Percentiles rank a stretch among this genome's conserved stretches.
These are phyloP conservation scores for Lanius collurio DNA, from an alignment of 2,113 vertebrate species.

Conservation along the genomic window DNA sequence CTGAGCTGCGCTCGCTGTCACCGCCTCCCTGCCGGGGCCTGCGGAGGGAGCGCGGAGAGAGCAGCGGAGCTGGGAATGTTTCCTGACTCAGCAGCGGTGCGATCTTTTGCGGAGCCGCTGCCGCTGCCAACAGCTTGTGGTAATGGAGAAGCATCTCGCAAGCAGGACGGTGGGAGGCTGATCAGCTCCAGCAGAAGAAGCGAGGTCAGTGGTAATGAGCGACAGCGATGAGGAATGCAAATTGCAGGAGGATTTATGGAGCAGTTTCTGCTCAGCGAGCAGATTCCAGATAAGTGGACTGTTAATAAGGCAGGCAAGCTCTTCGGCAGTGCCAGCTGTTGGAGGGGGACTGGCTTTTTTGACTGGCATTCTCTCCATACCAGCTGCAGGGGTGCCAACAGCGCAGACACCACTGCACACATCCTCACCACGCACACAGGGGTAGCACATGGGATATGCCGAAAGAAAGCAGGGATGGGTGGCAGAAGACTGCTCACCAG, in stretches of 20 bases:
- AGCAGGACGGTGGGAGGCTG: conserved; percentile 35
- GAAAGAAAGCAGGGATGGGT: background rate
- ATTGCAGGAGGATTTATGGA: conserved; percentile 75
- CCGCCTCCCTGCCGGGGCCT: background rate
- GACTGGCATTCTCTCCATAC: conserved; percentile 2
- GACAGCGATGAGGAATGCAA: conserved; percentile 67
- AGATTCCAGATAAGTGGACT: conserved; percentile 75
- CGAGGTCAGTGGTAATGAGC: conserved; percentile 72
- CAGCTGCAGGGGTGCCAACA: conserved; percentile 25
- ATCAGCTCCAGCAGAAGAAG: conserved; percentile 39
- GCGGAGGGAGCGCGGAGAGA: background rate
- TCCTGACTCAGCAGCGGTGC: conserved; percentile 43
- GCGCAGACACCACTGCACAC: background rate
- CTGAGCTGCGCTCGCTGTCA: background rate
- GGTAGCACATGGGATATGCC: background rate
- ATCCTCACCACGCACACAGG: background rate
- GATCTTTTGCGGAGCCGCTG: background rate
- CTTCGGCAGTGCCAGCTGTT: conserved; percentile 72
- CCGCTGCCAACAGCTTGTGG: conserved; percentile 43
- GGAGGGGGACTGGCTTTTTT: conserved; percentile 20
- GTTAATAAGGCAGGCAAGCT: conserved; percentile 76
- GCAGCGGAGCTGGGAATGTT: background rate
- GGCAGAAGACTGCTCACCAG: background rate
- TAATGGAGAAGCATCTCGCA: conserved; percentile 18
- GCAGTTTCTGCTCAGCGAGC: conserved; percentile 76